These are phyloP conservation scores for Sebastes iracundus DNA, from an alignment of 2,797 vertebrate species.

Conservation along the genomic window DNA sequence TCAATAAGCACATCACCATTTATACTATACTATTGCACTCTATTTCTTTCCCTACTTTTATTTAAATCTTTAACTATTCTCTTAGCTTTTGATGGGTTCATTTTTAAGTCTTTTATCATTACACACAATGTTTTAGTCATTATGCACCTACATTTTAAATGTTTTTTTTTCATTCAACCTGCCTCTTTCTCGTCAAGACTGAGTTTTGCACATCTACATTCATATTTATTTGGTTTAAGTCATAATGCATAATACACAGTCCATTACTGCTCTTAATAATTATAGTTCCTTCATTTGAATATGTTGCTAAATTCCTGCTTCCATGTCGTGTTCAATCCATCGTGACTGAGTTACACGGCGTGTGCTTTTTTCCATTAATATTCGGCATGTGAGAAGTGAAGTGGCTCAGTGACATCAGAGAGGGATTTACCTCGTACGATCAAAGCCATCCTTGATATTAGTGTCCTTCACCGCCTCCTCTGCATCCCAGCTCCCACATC, in stretches of 20 bases:
- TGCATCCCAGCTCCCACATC: constrained; percentile 19
- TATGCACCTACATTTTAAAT: background rate
- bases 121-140: background rate
- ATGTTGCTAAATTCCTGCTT: background rate
- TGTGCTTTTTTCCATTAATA: constrained; percentile 40
- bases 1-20: too few species aligned
- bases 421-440: constrained; percentile 58
- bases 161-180: background rate
- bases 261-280: background rate
- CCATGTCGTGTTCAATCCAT: background rate
- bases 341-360: background rate
- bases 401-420: constrained; percentile 52
- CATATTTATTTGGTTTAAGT: background rate
- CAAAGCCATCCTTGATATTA: constrained; percentile 51
- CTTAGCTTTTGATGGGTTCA: background rate
- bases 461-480: constrained; percentile 46
- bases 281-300: background rate
- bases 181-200: background rate
- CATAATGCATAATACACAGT: background rate
- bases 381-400: constrained; percentile 21
- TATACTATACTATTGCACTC: too few species aligned
- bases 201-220: background rate
- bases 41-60: too few species aligned
- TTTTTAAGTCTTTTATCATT: background rate
- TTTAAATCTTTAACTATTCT: background rate